Evolutionary conservation across 2,113 vertebrate genomes (phyloP), one percentile per base, ranked within the genome.

Genomic region (Paedocypris sp.): DNA sequence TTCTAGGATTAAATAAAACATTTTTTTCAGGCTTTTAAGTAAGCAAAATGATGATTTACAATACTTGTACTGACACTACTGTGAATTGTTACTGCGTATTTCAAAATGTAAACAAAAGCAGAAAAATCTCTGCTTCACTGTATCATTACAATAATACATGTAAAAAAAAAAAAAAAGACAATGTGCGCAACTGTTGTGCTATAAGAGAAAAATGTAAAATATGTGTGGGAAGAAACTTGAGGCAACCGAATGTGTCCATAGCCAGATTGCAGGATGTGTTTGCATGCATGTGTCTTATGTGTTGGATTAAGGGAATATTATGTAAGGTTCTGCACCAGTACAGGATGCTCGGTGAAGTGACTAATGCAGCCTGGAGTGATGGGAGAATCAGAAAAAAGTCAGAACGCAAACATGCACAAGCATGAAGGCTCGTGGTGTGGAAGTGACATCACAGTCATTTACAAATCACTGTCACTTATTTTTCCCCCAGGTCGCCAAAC

Each of bases 311-410:
- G 36, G 11, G 33, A 5, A 5, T 19, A 42, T 63, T 63, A 54
- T 46, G 31, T 63, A 63, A 63, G 61, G 26, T 35, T 63, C 22
- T 7, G 49, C 13, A 63, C 29, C 61, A 63, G 61, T 4, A 46
- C 35, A 49, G 22, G 20, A 41, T 7, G 4, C 39, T 32, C 39
- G 35, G 23, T 54, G 39, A 43, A 54, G 61, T 63, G 61, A 63
- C 61, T 63, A 63, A 63, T 46, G 31, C 41, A 32, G 61, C 61
- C 61, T 19, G 15, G 22, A 53, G 50, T 28, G 11, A 63, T 63
- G 22, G 11, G 49, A 63, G 54, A 63, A 54, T 49, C 29, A 45
- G 11, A 52, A 63, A 45, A 53, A 63, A 56, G 52, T 62, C 25
- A 4, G 51, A 51, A 62, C 33, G 38, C 47, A 43, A 62, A 62